Conservation (phyloP, 2,113 vertebrate genomes). For the Clarias magur region DNA sequence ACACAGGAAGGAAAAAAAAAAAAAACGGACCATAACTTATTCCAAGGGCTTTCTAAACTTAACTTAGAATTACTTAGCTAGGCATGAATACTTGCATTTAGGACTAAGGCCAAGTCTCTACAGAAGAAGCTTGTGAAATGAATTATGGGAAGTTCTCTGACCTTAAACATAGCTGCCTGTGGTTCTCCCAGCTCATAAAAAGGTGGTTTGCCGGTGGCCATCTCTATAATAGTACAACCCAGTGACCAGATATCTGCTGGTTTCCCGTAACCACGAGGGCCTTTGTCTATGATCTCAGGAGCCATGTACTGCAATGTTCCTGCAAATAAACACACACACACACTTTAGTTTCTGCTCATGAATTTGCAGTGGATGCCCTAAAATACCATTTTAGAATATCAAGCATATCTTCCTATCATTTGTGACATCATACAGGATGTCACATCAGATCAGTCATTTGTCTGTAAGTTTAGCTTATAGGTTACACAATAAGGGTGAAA, state of each 20-base stretch:
- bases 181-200: slow-evolving; percentile 98
- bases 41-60: neutral
- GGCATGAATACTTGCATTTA: neutral
- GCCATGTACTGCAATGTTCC: slow-evolving; percentile 99
- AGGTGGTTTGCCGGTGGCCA: slow-evolving; percentile 96
- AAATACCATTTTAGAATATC: neutral
- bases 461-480: neutral
- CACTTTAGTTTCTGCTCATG: too few species aligned
- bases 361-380: neutral
- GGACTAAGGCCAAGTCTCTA: neutral
- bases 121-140: neutral
- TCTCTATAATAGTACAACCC: slow-evolving; percentile 98
- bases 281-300: slow-evolving; percentile 98
- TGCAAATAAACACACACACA: slow-evolving; percentile 58
- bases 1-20: neutral
- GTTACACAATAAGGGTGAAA: neutral
- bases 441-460: neutral
- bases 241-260: slow-evolving; percentile 98
- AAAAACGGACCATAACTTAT: neutral
- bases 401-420: neutral
- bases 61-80: neutral
- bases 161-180: slow-evolving; percentile 99
- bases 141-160: slow-evolving; percentile 57
- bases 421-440: neutral
- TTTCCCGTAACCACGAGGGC: slow-evolving; percentile 94